Conservation (phyloP, 2,113 vertebrate genomes). For the Myocastor coypus region DNA sequence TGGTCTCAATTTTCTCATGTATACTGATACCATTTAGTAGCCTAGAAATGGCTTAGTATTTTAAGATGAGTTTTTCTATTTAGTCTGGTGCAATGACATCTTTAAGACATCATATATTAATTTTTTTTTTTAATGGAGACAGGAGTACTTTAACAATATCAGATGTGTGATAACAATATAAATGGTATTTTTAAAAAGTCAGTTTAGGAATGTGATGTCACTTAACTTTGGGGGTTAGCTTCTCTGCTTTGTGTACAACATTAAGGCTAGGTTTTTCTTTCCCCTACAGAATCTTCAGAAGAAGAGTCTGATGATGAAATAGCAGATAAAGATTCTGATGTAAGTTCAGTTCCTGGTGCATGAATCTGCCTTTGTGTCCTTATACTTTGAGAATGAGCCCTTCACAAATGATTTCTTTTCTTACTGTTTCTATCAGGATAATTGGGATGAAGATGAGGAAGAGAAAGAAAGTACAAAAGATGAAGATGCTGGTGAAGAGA, state of each 20-base stretch:
- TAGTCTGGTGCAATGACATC: background rate
- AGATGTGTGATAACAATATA: background rate
- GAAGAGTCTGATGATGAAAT: conserved; percentile 90
- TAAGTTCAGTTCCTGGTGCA: conserved; percentile 75
- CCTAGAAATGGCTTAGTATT: conserved; percentile 16
- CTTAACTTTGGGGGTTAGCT: background rate
- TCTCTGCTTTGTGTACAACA: conserved; percentile 44
- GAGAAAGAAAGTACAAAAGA: conserved; percentile 77
- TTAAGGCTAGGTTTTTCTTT: conserved; percentile 64
- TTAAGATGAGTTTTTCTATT: conserved; percentile 2
- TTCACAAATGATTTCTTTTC: background rate
- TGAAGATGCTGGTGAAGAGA: conserved; percentile 85
- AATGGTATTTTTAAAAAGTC: background rate
- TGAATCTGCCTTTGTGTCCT: background rate
- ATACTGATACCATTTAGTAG: background rate
- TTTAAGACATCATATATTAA: background rate
- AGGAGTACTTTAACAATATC: background rate
- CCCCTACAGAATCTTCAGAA: conserved; percentile 88
- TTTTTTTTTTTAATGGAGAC: background rate
- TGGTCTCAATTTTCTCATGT: background rate
- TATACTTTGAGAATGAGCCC: background rate
- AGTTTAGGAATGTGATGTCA: background rate
- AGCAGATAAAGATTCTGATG: conserved; percentile 89
- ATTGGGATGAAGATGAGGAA: conserved; percentile 94
- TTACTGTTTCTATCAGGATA: conserved; percentile 83